These are phyloP conservation scores for Leguminivora glycinivorella DNA, from an alignment of 1,140 invertebrate genomes.

Conservation along the genomic window DNA sequence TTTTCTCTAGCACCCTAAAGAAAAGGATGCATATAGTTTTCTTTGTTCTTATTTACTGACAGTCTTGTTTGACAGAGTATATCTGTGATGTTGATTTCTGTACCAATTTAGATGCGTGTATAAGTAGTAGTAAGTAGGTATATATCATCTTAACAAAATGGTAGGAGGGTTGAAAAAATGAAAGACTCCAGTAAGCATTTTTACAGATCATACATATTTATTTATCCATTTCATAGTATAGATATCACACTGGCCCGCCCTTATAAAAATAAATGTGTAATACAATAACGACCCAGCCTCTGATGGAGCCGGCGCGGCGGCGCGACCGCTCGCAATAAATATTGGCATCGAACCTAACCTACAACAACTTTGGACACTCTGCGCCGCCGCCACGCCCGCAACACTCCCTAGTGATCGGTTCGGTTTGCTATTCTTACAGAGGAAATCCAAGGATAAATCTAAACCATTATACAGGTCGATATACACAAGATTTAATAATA, in stretches of 20 bases:
- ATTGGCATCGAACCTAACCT: constrained; percentile 70
- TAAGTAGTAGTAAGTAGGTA: too few relatives aligned
- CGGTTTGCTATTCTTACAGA: constrained; percentile 64
- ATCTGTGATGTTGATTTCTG: too few relatives aligned
- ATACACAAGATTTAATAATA: constrained; percentile 66
- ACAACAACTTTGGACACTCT: constrained; percentile 71
- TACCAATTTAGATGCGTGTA: too few relatives aligned
- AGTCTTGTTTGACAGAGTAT: too few relatives aligned
- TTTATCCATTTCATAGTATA: constrained; percentile 78
- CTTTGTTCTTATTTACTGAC: too few relatives aligned
- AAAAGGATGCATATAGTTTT: too few relatives aligned
- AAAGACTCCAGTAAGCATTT: constrained; percentile 67
- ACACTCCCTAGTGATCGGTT: constrained; percentile 53
- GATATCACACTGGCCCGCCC: constrained; percentile 79
- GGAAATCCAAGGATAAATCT: constrained; percentile 69
- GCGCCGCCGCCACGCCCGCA: constrained; percentile 63
- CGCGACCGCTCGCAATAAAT: constrained; percentile 54
- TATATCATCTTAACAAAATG: not conserved
- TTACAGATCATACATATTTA: constrained; percentile 79
- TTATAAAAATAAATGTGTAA: constrained; percentile 79
- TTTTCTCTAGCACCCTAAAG: too few relatives aligned
- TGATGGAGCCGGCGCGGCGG: constrained; percentile 53
- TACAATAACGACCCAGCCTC: constrained; percentile 71
- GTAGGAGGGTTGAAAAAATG: constrained; percentile 47
- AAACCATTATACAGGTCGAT: constrained; percentile 78